These are phyloP conservation scores for Crotalus viridis DNA, from an alignment of 2,113 vertebrate species.

Conservation along the genomic window DNA sequence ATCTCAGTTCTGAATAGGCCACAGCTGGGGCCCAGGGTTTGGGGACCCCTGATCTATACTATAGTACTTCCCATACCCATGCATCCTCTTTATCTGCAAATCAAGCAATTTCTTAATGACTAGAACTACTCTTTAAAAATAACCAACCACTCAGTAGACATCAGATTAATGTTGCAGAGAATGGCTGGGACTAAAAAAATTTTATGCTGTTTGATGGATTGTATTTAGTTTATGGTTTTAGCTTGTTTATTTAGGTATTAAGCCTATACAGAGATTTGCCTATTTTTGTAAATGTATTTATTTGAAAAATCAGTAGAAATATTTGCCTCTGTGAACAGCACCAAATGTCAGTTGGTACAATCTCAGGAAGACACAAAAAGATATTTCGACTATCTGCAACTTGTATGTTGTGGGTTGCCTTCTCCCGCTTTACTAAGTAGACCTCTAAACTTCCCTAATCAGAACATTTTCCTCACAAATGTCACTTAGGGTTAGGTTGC, in stretches of 20 bases:
- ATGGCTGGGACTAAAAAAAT: background rate
- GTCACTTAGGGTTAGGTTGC: background rate
- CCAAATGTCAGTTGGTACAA: background rate
- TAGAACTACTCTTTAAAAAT: background rate
- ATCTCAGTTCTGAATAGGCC: no score
- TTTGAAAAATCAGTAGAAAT: background rate
- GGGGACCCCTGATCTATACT: background rate
- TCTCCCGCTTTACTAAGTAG: background rate
- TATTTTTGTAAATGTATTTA: background rate
- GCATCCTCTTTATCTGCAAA: background rate
- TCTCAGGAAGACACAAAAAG: background rate
- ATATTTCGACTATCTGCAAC: background rate
- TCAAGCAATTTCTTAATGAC: background rate
- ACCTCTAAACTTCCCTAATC: background rate
- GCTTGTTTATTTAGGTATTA: background rate
- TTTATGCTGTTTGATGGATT: background rate
- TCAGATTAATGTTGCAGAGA: background rate
- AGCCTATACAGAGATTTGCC: background rate
- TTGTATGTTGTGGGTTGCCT: background rate
- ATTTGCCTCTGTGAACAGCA: background rate
- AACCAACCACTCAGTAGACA: background rate
- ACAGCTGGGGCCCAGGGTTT: no score
- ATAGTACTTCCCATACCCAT: background rate
- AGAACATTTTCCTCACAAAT: background rate
- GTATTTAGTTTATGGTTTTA: background rate